Conservation (phyloP, 1,140 invertebrate species). For the Elysia chlorotica region DNA sequence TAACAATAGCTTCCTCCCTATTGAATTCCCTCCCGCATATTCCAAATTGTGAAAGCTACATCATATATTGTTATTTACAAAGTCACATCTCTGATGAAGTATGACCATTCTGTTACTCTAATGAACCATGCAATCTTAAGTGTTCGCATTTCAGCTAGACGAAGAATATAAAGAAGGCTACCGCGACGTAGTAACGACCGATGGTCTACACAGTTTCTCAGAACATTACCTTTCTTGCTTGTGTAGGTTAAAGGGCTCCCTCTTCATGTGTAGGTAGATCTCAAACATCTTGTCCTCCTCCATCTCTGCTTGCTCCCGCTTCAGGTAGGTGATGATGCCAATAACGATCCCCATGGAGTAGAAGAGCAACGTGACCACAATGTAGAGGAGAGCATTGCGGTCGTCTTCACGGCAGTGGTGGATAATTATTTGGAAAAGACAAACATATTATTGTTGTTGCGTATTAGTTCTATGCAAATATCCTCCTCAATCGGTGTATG, state of each 20-base stretch:
- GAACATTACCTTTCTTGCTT: constrained; percentile 28
- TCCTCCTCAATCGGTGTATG: neutral
- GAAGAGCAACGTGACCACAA: constrained; percentile 53
- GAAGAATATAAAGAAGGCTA: too few species aligned
- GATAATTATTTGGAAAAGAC: neutral
- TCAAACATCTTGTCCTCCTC: constrained; percentile 52
- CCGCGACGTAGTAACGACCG: too few species aligned
- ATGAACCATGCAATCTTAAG: too few species aligned
- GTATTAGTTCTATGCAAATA: neutral
- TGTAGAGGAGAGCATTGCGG: constrained; percentile 51
- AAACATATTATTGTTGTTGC: neutral
- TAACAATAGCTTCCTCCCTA: too few species aligned
- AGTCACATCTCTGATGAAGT: too few species aligned
- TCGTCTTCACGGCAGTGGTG: constrained; percentile 27
- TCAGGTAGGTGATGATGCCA: constrained; percentile 53
- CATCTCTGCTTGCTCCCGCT: constrained; percentile 49
- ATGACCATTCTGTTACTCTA: too few species aligned
- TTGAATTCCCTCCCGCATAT: too few species aligned
- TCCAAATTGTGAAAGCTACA: too few species aligned
- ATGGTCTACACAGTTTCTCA: too few species aligned
- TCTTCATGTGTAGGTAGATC: constrained; percentile 33
- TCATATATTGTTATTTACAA: too few species aligned
- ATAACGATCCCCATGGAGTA: constrained; percentile 55
- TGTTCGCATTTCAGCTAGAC: too few species aligned
- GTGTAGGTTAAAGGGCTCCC: constrained; percentile 29